Evolutionary conservation across 1,140 invertebrate genomes (phyloP).

Genomic region (Leptoteleia sp.): DNA sequence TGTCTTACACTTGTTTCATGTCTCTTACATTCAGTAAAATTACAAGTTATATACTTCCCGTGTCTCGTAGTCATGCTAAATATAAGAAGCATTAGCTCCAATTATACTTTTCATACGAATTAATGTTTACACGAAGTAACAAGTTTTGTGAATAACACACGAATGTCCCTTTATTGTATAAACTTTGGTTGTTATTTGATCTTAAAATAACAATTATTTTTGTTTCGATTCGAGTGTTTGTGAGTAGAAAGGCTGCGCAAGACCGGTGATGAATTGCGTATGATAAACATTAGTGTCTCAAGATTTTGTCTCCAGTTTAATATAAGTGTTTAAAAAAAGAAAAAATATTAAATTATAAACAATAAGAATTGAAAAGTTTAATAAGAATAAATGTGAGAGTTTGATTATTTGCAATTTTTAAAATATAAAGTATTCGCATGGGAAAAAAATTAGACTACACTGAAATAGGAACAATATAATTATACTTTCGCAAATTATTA

Average conservation of each 20-base stretch:
- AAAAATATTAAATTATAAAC: too few species aligned
- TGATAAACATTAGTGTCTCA: constrained; percentile 34
- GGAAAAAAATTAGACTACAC: too few species aligned
- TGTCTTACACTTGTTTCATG: constrained; percentile 52
- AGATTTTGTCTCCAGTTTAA: constrained; percentile 33
- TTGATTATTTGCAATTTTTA: too few species aligned
- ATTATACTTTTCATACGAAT: constrained; percentile 50
- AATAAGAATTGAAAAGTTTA: too few species aligned
- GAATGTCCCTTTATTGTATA: constrained; percentile 10
- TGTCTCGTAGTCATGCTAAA: constrained; percentile 39
- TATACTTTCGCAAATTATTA: too few species aligned
- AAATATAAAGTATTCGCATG: too few species aligned
- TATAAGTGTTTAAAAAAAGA: too few species aligned
- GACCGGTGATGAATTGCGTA: constrained; percentile 20
- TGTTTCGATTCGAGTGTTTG: constrained; percentile 8
- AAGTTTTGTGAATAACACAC: constrained; percentile 13
- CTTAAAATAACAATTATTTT: constrained; percentile 32
- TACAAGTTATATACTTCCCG: constrained; percentile 53
- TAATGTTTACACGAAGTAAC: constrained; percentile 42
- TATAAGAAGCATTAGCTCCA: constrained; percentile 57
- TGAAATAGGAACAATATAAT: too few species aligned
- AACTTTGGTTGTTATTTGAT: constrained; percentile 12
- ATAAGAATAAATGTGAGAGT: constrained; percentile 2
- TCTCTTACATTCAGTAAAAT: constrained; percentile 49
- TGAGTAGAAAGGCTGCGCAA: constrained; percentile 22